phyloP scores from a whole-genome alignment of 2,888 invertebrate species.

The Yponomeuta malinellus region DNA sequence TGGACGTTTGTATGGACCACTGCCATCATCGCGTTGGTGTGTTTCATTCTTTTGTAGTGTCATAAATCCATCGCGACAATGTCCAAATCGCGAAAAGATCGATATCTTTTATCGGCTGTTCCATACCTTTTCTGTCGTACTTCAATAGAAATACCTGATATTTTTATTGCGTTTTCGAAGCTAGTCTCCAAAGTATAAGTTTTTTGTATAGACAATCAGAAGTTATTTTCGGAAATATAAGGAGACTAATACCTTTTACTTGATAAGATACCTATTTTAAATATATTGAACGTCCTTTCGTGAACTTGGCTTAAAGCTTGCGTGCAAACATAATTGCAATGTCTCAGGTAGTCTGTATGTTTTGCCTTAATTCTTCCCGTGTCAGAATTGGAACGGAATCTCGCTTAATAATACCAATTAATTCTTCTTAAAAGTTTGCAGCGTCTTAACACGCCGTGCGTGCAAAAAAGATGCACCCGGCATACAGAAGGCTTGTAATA shows the following conservation, averaged over 20 bases:
- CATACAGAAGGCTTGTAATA: too few relatives aligned
- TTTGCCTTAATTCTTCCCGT: slow-evolving; percentile 24
- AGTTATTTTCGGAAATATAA: too few relatives aligned
- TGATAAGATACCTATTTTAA: neutral
- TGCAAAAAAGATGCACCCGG: neutral
- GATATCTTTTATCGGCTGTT: too few relatives aligned
- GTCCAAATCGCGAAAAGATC: too few relatives aligned
- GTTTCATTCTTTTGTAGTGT: neutral
- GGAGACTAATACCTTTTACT: too few relatives aligned
- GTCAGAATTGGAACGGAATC: slow-evolving; percentile 47
- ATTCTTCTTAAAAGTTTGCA: slow-evolving; percentile 31
- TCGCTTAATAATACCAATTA: slow-evolving; percentile 60
- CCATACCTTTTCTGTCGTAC: too few relatives aligned
- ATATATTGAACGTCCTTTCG: neutral
- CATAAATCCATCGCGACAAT: too few relatives aligned
- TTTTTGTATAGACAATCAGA: too few relatives aligned
- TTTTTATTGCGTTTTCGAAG: too few relatives aligned
- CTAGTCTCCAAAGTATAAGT: too few relatives aligned
- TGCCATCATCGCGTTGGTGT: neutral
- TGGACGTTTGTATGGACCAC: too few relatives aligned
- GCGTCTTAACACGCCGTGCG: neutral
- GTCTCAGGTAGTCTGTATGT: slow-evolving; percentile 18
- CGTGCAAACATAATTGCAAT: neutral
- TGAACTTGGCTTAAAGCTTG: neutral
- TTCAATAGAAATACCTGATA: too few relatives aligned